These are phyloP conservation scores for Tiliacea aurago DNA, from an alignment of 2,888 invertebrate species.

Conservation along the genomic window DNA sequence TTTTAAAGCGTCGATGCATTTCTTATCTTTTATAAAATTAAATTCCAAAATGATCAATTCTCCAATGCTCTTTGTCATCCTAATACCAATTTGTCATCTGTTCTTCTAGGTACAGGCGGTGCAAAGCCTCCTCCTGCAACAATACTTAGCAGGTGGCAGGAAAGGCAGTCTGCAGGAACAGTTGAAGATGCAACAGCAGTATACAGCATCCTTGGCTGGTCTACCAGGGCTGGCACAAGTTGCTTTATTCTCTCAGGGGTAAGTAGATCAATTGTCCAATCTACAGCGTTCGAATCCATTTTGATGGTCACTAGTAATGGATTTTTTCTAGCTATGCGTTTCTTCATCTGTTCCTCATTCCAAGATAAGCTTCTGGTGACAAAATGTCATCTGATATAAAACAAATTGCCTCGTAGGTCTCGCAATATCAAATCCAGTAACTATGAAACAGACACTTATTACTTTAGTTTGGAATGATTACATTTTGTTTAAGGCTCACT, in stretches of 20 bases:
- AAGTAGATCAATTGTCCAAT: slow-evolving; percentile 50
- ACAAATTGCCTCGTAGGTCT: not conserved
- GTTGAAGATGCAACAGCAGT: slow-evolving; percentile 88
- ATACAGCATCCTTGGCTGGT: slow-evolving; percentile 86
- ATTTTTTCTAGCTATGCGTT: not conserved
- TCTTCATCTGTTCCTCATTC: not conserved
- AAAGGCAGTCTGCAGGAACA: slow-evolving; percentile 87
- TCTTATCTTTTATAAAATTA: not conserved
- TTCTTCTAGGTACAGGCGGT: slow-evolving; percentile 86
- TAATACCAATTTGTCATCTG: slow-evolving; percentile 7
- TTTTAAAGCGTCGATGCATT: not conserved
- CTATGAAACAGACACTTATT: not conserved
- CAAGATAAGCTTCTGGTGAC: not conserved
- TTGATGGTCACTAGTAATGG: not conserved
- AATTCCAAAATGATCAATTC: not conserved
- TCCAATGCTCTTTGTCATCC: too few relatives aligned
- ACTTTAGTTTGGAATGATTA: not conserved
- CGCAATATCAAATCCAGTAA: not conserved
- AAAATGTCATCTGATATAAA: not conserved
- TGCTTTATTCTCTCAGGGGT: slow-evolving; percentile 88
- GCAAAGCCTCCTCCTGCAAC: slow-evolving; percentile 87
- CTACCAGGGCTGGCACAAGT: slow-evolving; percentile 86
- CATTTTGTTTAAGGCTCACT: not conserved
- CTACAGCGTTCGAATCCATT: not conserved
- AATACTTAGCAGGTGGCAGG: slow-evolving; percentile 86